A percentile compares a stretch with the other conserved stretches of the same genome.
These are phyloP conservation scores for Acleris emargana DNA, from an alignment of 2,888 invertebrate species.

Conservation along the genomic window DNA sequence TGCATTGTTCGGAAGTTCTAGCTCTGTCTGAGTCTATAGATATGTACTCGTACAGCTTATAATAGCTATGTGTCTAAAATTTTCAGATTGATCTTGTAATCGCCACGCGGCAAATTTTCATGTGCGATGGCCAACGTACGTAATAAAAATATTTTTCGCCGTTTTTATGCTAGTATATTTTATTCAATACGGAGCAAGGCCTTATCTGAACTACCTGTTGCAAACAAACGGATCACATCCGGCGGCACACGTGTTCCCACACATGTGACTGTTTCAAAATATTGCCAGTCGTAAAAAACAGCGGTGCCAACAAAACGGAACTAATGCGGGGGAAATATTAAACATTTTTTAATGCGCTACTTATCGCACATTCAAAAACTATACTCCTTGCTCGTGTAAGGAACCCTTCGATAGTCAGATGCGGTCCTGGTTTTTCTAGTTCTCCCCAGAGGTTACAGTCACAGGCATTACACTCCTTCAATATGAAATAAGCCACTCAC, in stretches of 20 bases:
- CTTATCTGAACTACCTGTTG: slow-evolving; percentile 42
- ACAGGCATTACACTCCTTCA: too few relatives aligned
- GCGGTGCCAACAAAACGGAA: slow-evolving; percentile 40
- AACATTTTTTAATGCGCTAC: slow-evolving; percentile 18
- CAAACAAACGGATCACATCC: slow-evolving; percentile 45
- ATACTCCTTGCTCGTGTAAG: too few relatives aligned
- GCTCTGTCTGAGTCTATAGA: slow-evolving; percentile 27
- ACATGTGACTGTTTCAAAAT: slow-evolving; percentile 52
- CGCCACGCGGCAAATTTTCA: too few relatives aligned
- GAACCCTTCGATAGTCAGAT: too few relatives aligned
- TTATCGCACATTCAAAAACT: slow-evolving; percentile 4
- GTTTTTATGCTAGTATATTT: background rate
- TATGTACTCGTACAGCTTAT: too few relatives aligned
- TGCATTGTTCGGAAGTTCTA: slow-evolving; percentile 20
- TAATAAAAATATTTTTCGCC: background rate
- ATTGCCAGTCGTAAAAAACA: slow-evolving; percentile 50
- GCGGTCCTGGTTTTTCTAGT: too few relatives aligned
- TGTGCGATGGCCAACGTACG: background rate
- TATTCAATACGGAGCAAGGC: slow-evolving; percentile 20
- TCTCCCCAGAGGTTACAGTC: too few relatives aligned
- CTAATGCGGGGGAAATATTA: slow-evolving; percentile 27
- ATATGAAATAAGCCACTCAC: too few relatives aligned
- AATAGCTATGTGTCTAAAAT: too few relatives aligned
- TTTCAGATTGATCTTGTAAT: too few relatives aligned
- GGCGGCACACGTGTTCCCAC: slow-evolving; percentile 45